Conservation (phyloP, 2,888 invertebrate genomes). For the Ennomos quercinarius region DNA sequence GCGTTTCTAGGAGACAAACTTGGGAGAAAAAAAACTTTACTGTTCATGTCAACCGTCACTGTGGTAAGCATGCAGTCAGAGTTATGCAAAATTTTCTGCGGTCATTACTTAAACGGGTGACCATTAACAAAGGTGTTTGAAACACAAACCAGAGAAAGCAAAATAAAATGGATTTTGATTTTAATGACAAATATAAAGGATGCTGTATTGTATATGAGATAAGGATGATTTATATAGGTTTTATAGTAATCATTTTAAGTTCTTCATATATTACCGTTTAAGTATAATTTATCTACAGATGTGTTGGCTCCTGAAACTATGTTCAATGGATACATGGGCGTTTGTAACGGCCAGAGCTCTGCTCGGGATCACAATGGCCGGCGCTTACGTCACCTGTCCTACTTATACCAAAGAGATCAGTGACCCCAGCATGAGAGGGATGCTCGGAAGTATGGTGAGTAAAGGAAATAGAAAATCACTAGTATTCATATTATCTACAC, state of each 20-base stretch:
- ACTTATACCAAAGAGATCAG: slow-evolving; percentile 86
- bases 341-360: slow-evolving; percentile 62
- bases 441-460: slow-evolving; percentile 84
- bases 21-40: slow-evolving; percentile 62
- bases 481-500: too few species aligned
- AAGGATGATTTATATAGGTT: too few species aligned
- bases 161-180: too few species aligned
- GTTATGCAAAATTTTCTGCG: too few species aligned
- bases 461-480: too few species aligned
- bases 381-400: slow-evolving; percentile 70
- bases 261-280: too few species aligned
- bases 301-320: slow-evolving; percentile 61
- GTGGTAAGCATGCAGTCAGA: slow-evolving; percentile 51
- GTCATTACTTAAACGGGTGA: too few species aligned
- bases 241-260: too few species aligned
- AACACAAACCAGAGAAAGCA: too few species aligned
- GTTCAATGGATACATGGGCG: slow-evolving; percentile 63
- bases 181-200: too few species aligned
- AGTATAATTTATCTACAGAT: slow-evolving; percentile 36
- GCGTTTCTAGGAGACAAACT: slow-evolving; percentile 60
- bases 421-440: slow-evolving; percentile 79
- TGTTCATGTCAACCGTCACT: slow-evolving; percentile 57
- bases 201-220: too few species aligned
- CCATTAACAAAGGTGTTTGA: too few species aligned
- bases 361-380: slow-evolving; percentile 66